Evolutionary conservation across 92 coral and sea anemone genomes (phyloP).

Genomic region (Epizoanthus ramosus): DNA sequence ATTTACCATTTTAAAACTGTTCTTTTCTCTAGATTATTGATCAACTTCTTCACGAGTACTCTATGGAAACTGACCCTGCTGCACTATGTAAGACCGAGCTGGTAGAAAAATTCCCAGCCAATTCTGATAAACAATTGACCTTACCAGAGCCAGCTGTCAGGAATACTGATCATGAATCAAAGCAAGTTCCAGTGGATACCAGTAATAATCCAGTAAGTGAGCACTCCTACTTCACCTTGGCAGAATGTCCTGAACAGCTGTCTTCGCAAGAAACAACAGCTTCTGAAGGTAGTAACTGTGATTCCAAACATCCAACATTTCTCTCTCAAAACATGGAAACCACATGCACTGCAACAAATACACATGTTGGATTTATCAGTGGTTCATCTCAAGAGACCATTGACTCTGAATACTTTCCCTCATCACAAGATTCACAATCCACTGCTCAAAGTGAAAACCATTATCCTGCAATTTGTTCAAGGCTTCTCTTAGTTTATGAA

Average conservation of each 20-base stretch:
- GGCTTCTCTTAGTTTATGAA: slow-evolving; percentile 23
- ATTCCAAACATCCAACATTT: background rate
- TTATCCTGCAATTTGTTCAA: background rate
- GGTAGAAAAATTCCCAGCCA: background rate
- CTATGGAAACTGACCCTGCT: background rate
- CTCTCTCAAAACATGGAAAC: background rate
- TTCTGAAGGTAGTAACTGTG: background rate
- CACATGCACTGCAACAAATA: background rate
- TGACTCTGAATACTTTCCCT: background rate
- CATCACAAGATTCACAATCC: too few relatives aligned
- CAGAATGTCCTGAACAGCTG: slow-evolving; percentile 7
- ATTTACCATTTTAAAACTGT: background rate
- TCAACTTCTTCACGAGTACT: background rate
- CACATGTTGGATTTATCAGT: background rate
- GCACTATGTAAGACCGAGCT: background rate
- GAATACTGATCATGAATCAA: background rate
- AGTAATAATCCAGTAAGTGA: background rate
- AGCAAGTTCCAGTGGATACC: background rate
- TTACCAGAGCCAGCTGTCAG: background rate
- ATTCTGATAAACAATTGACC: background rate
- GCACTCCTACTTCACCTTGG: background rate
- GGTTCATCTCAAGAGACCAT: background rate
- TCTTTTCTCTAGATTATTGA: background rate
- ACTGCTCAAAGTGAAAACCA: too few relatives aligned
- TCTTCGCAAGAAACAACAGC: background rate